Percentiles rank a stretch among this genome's conserved stretches.
These are phyloP conservation scores for Diprion similis DNA, from an alignment of 1,140 invertebrate species.

Conservation along the genomic window DNA sequence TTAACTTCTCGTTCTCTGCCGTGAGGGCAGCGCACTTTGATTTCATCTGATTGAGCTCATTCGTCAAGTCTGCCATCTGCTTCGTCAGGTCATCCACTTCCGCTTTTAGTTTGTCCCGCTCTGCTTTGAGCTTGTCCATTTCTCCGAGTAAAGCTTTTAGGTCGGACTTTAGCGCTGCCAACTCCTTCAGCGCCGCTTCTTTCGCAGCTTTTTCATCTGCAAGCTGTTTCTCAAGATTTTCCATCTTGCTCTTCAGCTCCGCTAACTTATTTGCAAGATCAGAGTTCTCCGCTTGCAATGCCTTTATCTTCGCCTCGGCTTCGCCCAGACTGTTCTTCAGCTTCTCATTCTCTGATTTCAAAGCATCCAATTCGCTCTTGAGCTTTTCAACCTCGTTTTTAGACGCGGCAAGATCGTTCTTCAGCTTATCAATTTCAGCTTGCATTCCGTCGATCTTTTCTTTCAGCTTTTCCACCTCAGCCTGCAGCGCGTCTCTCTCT, in stretches of 20 bases:
- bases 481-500: slow-evolving; percentile 17
- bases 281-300: slow-evolving; percentile 23
- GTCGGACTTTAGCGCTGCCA: slow-evolving; percentile 28
- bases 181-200: slow-evolving; percentile 16
- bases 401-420: slow-evolving; percentile 25
- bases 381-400: slow-evolving; percentile 18
- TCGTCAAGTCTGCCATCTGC: background rate
- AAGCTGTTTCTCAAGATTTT: slow-evolving; percentile 26
- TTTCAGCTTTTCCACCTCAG: slow-evolving; percentile 19
- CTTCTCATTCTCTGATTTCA: slow-evolving; percentile 20
- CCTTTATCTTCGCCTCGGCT: slow-evolving; percentile 20
- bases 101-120: slow-evolving; percentile 23
- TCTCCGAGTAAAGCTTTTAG: slow-evolving; percentile 27
- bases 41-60: background rate
- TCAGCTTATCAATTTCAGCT: slow-evolving; percentile 22
- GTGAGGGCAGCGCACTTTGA: background rate
- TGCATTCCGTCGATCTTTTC: slow-evolving; percentile 28
- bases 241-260: slow-evolving; percentile 24
- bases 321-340: slow-evolving; percentile 28
- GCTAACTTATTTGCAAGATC: slow-evolving; percentile 24
- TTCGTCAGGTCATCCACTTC: slow-evolving; percentile 15
- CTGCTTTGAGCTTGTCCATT: slow-evolving; percentile 24
- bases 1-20: slow-evolving; percentile 13
- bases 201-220: slow-evolving; percentile 22
- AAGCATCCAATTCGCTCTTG: slow-evolving; percentile 16